Evolutionary conservation across 2,888 invertebrate species (phyloP), one percentile per base, ranked within the genome.

Genomic region (Drosophila mettleri): DNA sequence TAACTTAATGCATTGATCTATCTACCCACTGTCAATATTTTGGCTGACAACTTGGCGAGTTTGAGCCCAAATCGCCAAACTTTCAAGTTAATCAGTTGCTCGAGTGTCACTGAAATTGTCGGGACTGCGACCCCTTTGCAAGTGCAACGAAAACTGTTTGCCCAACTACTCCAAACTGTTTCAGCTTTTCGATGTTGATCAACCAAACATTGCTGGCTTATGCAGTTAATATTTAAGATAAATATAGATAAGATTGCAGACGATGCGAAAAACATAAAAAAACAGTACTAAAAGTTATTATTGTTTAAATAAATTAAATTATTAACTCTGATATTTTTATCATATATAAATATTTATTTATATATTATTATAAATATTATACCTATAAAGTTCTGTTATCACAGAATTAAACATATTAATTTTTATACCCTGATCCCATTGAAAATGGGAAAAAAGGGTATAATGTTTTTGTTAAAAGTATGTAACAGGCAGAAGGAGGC

Each of bases 1-100:
- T 55, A 70, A 79, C 71, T 78, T 66, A 85, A 74, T 79, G 82
- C 88, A 81, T 85, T 83, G 83, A 85, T 85, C 82, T 87, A 85
- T 85, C 70, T 61, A 61, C 59, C 52, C 48, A 60, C 62, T 69
- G 81, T 78, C 88, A 83, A 87, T 87, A 83, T 85, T 45, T 87
- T 76, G 83, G 77, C 79, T 79, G 86, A 83, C 86, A 79, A 74
- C 74, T 83, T 74, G 65, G 20, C 66, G 57, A 69, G 34, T 48
- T 64, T 63, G 43, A 20, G 70, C 46, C 75, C 52, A 70, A 33
- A 59, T 48, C 49, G 48, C 18, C 69, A 69, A 87, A 87, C 71
- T 83, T 83, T 81, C 65, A 77, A 82, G 82, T 82, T 79, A 86
- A 83, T 83, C 87, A 83, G 79, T 31, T 80, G 69, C 66, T 69